A percentile compares a stretch with the other conserved stretches of the same genome.
These are phyloP conservation scores for Calonectris borealis DNA, from an alignment of 2,113 vertebrate species.

Conservation along the genomic window DNA sequence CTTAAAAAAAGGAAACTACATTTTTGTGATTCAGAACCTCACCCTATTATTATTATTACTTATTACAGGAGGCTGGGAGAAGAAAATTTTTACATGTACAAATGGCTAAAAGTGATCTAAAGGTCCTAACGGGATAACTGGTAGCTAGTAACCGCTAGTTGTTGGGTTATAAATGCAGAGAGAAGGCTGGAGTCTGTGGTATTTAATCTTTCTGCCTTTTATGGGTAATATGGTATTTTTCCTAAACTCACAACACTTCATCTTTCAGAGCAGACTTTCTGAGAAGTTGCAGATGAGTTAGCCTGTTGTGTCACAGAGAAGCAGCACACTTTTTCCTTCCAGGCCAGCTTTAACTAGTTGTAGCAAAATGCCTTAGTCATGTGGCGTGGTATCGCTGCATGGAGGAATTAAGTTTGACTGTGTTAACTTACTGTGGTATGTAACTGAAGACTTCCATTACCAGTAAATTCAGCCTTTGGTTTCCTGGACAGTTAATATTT, in stretches of 20 bases:
- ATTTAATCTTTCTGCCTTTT: background rate
- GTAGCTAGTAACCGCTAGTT: background rate
- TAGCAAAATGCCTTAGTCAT: background rate
- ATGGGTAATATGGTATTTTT: background rate
- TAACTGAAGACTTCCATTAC: background rate
- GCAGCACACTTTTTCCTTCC: background rate
- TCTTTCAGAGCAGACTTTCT: background rate
- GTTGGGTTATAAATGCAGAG: background rate
- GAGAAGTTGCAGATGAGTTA: background rate
- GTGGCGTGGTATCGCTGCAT: background rate
- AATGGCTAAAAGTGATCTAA: background rate
- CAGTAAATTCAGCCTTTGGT: background rate
- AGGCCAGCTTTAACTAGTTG: background rate
- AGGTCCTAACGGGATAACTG: background rate
- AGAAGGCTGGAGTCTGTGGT: background rate
- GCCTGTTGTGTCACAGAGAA: background rate
- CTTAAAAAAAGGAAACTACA: background rate
- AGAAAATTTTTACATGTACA: background rate
- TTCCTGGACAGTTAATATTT: slow-evolving; percentile 5
- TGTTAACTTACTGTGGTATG: background rate
- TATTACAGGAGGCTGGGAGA: background rate
- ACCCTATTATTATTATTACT: background rate
- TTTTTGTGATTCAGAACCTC: background rate
- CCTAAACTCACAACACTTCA: background rate
- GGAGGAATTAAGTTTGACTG: background rate